Base-by-base conservation (phyloP, 2,888 invertebrate species). In the Acleris sparsana region DNA sequence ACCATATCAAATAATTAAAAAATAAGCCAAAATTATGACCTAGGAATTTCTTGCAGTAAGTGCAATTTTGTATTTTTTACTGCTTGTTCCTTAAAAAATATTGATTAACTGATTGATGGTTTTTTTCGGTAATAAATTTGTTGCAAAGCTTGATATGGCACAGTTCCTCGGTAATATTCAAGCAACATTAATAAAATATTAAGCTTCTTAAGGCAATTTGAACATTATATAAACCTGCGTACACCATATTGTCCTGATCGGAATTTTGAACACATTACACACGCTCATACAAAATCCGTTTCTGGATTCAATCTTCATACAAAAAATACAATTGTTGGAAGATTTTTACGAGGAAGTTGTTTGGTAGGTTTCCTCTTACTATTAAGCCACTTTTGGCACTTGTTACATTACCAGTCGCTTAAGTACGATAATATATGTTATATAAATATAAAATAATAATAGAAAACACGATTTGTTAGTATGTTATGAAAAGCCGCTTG, bases 301-400 rank as follows among this genome's bases (percentile, higher is more conserved):
- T 49, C 43, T 53, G 73, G 73, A 70, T 72, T 75, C 69, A 51
- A 46, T 25, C 56, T 49, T 62, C 48, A 55, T 51, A 55, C 53
- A 46, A 43, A 22, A 22, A 7, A 20, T 43, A 25, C 7, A 16
- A 56, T 9, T 29, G n/a, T 52, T 25, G 17, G 17, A 16, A 46
- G 17, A n/a, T 20, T 52, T 11, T 52, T 16, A 22, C 3, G 18
- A 7, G 16, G 9, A 44, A 17, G 51, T 51, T n/a, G 49, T 18
- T 55, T 53, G 59, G 20, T 43, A 49, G 52, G 13, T n/a, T 25
- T 20, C 33, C 29, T 69, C 74, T 76, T 66, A 74, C 73, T 69
- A 62, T 79, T 69, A 83, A 83, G 87, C 86, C 85, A 85, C 75
- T 79, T 80, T 88, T 88, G 88, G 88, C 88, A 88, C 87, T 78